Conservation (phyloP, 1,140 invertebrate genomes). For the Oreohelix idahoensis region DNA sequence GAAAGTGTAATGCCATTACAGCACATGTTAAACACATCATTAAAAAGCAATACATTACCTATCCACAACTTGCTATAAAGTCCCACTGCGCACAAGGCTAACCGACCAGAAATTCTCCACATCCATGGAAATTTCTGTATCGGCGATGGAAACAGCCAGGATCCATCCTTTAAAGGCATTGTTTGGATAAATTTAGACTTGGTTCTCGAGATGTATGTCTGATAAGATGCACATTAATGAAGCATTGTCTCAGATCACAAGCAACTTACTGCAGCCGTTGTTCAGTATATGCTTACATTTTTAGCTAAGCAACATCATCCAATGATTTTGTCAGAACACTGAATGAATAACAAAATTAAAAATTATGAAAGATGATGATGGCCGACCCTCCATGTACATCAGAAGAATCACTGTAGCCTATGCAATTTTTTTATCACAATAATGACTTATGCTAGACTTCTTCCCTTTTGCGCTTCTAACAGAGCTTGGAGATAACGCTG, state of each 20-base stretch:
- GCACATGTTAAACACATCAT: too few relatives aligned
- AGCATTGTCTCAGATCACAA: too few relatives aligned
- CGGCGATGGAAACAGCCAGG: conserved; percentile 6
- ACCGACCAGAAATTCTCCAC: conserved; percentile 41
- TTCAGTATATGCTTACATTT: background rate
- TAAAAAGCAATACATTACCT: conserved; percentile 27
- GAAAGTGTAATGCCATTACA: too few relatives aligned
- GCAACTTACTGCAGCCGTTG: too few relatives aligned
- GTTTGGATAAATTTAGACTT: background rate
- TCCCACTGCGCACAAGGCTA: conserved; percentile 36
- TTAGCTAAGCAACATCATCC: background rate
- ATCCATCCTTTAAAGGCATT: conserved; percentile 19
- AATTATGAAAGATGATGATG: too few relatives aligned
- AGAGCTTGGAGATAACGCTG: too few relatives aligned
- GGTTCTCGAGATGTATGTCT: background rate
- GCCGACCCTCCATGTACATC: too few relatives aligned
- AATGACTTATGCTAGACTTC: too few relatives aligned
- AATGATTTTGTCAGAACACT: background rate
- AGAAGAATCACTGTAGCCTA: too few relatives aligned
- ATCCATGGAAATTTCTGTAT: background rate
- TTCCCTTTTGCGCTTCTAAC: too few relatives aligned
- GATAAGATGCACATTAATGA: background rate
- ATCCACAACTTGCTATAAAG: conserved; percentile 46
- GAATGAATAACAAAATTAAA: too few relatives aligned
- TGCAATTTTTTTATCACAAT: too few relatives aligned